Base-by-base conservation (phyloP, 2,888 invertebrate species). In the Lepeophtheirus nordmannii region DNA sequence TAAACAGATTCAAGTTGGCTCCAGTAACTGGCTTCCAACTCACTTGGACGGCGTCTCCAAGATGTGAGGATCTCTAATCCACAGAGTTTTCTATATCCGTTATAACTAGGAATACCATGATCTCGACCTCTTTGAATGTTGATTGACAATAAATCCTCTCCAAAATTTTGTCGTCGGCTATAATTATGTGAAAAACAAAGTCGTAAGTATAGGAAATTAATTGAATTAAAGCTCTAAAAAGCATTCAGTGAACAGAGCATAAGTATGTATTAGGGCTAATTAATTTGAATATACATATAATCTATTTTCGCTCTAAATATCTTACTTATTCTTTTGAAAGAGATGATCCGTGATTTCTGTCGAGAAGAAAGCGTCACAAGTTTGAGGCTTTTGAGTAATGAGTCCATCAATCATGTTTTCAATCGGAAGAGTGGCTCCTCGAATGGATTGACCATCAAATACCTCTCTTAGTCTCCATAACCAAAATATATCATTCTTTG, bases 281-380 rank as follows among this genome's bases (percentile, higher is more conserved):
- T 17, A 17, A 53, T 17, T 53, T 41, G 11, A 14, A 41, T 11
- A 41, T 41, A 11, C 14, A 11, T 41, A 41, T 41, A 58, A 11
- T 17, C 20, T 58, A 23, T 20, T 58, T 17, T 14, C 12, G 22
- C 58, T 22, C 23, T 37, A n/a, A 20, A 20, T n/a, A 2, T 17
- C 65, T 60, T 41, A 66, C 66, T 60, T 20, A 41, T 66, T 66
- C 58, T 66, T 66, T 61, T 66, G 66, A 12, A 66, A 66, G n/a
- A 66, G 22, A 46, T 66, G 66, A 37, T 66, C 58, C 22, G 66
- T 66, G 40, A 66, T 40, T 60, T 66, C 78, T 38, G 75, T 74
- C 7, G 78, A 77, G 67, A 78, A 76, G 68, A 76, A 76, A 65
- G 75, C 74, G 69, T 78, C 78, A 60, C 78, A 70, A 1, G 75